These are phyloP conservation scores for Papilio elwesi DNA, from an alignment of 2,888 invertebrate genomes.

Conservation along the genomic window DNA sequence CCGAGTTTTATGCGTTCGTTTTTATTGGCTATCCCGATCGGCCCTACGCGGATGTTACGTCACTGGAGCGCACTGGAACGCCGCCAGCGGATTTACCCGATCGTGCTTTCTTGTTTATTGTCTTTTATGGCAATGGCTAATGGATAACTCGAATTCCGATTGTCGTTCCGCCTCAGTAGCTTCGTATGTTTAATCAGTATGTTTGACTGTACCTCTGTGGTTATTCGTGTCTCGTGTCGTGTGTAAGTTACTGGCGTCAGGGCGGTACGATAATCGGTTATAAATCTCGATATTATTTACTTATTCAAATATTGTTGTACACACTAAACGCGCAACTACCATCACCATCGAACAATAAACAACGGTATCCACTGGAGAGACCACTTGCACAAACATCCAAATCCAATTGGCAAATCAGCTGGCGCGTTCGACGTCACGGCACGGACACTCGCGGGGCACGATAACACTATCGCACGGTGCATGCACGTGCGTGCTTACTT, in stretches of 20 bases:
- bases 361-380: constrained; percentile 52
- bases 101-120: constrained; percentile 76
- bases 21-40: constrained; percentile 75
- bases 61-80: constrained; percentile 77
- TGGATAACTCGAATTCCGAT: constrained; percentile 63
- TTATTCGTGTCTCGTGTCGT: constrained; percentile 36
- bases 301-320: neutral
- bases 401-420: constrained; percentile 70
- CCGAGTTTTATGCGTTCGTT: constrained; percentile 70
- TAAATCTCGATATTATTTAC: constrained; percentile 7
- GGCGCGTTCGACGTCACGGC: constrained; percentile 64
- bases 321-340: constrained; percentile 44
- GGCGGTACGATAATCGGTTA: constrained; percentile 31
- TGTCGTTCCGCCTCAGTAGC: constrained; percentile 43
- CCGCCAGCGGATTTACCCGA: constrained; percentile 77
- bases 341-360: constrained; percentile 53
- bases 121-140: constrained; percentile 80
- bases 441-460: constrained; percentile 62
- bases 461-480: constrained; percentile 63
- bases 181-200: constrained; percentile 22
- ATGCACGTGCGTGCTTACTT: constrained; percentile 86
- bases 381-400: constrained; percentile 72
- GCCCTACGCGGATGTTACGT: constrained; percentile 81
- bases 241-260: constrained; percentile 22
- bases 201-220: constrained; percentile 36